Base-by-base conservation (phyloP, 2,113 vertebrate genomes). In the Sinocyclocheilus rhinocerous region DNA sequence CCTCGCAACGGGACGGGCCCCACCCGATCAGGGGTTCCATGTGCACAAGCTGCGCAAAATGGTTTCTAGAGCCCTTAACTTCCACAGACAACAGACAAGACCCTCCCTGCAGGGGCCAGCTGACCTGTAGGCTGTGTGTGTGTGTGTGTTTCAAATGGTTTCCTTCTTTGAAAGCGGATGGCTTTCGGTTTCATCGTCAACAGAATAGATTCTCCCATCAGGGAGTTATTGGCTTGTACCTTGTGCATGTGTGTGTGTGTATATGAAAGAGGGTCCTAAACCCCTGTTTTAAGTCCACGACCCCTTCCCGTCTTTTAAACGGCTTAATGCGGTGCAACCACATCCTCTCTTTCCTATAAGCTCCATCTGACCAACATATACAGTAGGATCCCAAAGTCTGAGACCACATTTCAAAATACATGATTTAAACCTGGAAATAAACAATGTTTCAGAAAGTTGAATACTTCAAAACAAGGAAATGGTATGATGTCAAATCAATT, bases 31-130 rank as follows among this genome's bases (percentile, higher is more conserved):
- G 26, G 20, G 69, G 85, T 85, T 91, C 86, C 85, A 4, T 89
- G 76, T 39, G 85, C 33, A 42, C 70, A 26, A 45, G 15, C 76
- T 26, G 29, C 4, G 48, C n/a, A 70, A 77, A 72, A 86, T 52
- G 12, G 1, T 76, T 59, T 61, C 50, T 63, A 67, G 87, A 89
- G 88, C 80, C 87, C 92, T 91, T 91, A 90, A 89, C 88, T 20
- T 87, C 73, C 87, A 90, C 55, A 48, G 92, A 92, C 90, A 93
- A 94, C 92, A 92, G 93, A 92, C 91, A 91, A 89, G 91, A 85
- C 89, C 89, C 86, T 93, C 91, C 89, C 89, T 90, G 90, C 73
- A 81, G 87, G 92, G 90, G 89, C 90, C 90, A 87, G 86, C 90
- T 91, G 86, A 92, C 91, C 81, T 92, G 84, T 78, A 81, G 88